These are phyloP conservation scores for Iguana delicatissima DNA, from an alignment of 2,797 vertebrate genomes.

Conservation along the genomic window DNA sequence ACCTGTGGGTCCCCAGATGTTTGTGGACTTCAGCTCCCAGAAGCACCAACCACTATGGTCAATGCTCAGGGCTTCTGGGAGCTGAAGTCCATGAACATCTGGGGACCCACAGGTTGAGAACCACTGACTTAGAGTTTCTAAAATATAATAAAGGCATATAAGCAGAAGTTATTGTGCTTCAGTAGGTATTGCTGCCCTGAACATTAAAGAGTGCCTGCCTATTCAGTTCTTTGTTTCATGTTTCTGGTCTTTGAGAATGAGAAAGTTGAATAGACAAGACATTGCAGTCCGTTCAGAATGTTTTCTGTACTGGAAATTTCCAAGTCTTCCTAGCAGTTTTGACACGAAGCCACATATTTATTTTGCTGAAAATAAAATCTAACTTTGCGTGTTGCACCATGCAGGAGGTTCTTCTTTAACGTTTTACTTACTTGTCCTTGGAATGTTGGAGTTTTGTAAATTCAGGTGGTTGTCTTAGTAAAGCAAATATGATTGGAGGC, in stretches of 20 bases:
- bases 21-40: too few relatives aligned
- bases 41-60: too few relatives aligned
- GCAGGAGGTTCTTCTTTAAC: slow-evolving; percentile 5
- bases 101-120: too few relatives aligned
- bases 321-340: neutral
- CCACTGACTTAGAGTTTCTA: neutral
- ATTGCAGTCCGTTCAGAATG: neutral
- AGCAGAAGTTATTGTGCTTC: neutral
- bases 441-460: slow-evolving; percentile 16
- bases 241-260: neutral
- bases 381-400: neutral
- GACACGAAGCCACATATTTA: neutral
- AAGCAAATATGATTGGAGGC: neutral
- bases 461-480: neutral
- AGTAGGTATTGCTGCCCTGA: neutral
- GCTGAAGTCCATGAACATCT: too few relatives aligned
- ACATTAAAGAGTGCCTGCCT: neutral
- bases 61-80: too few relatives aligned
- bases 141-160: neutral
- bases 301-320: neutral
- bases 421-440: slow-evolving; percentile 20
- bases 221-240: neutral
- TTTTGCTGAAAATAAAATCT: neutral
- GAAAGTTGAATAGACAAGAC: neutral
- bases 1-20: too few relatives aligned